Base-by-base conservation (phyloP, 2,888 invertebrate genomes). In the Thyatira batis region DNA sequence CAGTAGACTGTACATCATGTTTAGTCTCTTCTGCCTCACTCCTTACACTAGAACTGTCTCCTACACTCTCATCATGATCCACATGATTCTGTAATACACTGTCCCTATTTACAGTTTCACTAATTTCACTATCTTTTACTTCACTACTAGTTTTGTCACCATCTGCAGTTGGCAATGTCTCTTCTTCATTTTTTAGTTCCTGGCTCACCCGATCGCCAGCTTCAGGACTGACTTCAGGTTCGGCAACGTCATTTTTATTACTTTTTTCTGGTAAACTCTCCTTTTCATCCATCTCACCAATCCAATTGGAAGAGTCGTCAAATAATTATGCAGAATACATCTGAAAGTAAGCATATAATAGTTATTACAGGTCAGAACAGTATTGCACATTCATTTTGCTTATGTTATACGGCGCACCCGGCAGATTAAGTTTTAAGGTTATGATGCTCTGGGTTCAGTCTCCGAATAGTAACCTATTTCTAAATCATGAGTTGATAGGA, bases 401-500 rank as follows among this genome's bases (percentile, higher is more conserved):
- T 57, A 52, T 53, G 55, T 25, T 52, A 58, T 44, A 55, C 50
- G 67, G 70, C 71, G 73, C 74, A 84, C 82, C 89, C 89, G 91
- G 89, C 87, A 67, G 76, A 66, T 67, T 61, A 49, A 52, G 17
- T 73, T 89, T 88, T 60, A 77, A 90, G 90, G 90, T 90, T 91
- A 90, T 75, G 69, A 76, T 71, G 68, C 62, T 73, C 68, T 52
- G 57, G 61, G 58, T 61, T 54, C 20, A 54, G 49, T 50, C 25
- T 45, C 51, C 1, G 20, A 20, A 10, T 39, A 5, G 33, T 21
- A 50, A 25, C 20, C 17, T 3, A 30, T 11, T 30, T 44, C 1
- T 8, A 23, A 13, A 17, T 27, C 9, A 27, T 10, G 17, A 17
- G 25, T n/a, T 48, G 0, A 1, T 17, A 20, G 13, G 23, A 13